Evolutionary conservation across 2,797 vertebrate species (phyloP), one percentile per base, ranked within the genome.

Genomic region (Etheostoma perlongum): DNA sequence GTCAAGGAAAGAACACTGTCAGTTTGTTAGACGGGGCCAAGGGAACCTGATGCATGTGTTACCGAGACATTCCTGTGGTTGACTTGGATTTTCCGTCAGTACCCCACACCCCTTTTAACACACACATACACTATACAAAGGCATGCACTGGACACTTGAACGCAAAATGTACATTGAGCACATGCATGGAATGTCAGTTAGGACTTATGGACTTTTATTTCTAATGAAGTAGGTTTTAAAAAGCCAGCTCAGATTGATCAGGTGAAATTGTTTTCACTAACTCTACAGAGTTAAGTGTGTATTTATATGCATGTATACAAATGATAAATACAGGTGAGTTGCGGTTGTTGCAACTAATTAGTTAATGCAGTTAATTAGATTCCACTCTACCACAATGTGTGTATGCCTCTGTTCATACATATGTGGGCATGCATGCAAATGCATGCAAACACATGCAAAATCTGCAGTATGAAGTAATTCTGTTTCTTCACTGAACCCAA

Each of bases 31-130:
- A 60, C 21, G 15, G 69, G 65, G 66, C 79, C 5, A 12, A 74
- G 71, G 67, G 83, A 89, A 86, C 86, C 87, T 82, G 82, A 85
- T 84, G 88, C 89, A 92, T 78, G 76, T 88, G 89, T 89, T 90
- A 15, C 88, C 72, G 88, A 93, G 86, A 92, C 91, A 93, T 93
- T 93, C 90, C 92, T 93, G 91, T 72, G 91, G 92, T 85, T 53
- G 7, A 55, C 73, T 85, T 85, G 85, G 82, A 90, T 86, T 92
- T 92, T 93, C 90, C 87, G 9, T 82, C 76, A 25, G 67, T 71
- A 67, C 78, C 79, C 81, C 84, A 85, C 88, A 68, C 87, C 85
- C 84, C 54, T 78, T 85, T 84, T 76, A 64, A 79, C 76, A 72
- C 85, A 83, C 65, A 74, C 27, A 72, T 66, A 13, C 73, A 74